A percentile compares a stretch with the other conserved stretches of the same genome.
These are phyloP conservation scores for Varanus salvator DNA, from an alignment of 2,113 vertebrate genomes.

Conservation along the genomic window DNA sequence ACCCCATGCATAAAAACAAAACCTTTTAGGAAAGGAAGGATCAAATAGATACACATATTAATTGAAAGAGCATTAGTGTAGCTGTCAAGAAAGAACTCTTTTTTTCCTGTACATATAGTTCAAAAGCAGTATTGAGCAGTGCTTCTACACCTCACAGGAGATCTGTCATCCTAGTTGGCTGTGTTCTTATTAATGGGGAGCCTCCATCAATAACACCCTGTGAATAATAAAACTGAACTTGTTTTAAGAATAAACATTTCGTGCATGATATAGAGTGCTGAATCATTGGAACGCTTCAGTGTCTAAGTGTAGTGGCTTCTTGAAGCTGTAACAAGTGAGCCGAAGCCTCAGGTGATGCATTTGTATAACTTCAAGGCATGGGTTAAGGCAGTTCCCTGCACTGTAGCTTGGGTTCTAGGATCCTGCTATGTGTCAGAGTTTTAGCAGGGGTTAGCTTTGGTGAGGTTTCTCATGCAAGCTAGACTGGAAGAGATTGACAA, in stretches of 20 bases:
- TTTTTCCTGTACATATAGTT: neutral
- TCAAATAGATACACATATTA: neutral
- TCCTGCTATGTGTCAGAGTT: too few species aligned
- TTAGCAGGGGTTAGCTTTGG: too few species aligned
- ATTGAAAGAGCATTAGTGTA: neutral
- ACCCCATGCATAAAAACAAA: neutral
- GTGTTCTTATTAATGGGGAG: slow-evolving; percentile 26
- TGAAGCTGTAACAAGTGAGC: neutral
- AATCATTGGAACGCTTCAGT: neutral
- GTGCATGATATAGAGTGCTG: slow-evolving; percentile 6
- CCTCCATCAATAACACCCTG: slow-evolving; percentile 2
- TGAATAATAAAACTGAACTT: slow-evolving; percentile 15
- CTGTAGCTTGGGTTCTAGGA: too few species aligned
- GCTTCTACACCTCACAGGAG: slow-evolving; percentile 17
- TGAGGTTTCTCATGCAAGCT: too few species aligned
- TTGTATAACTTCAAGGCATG: too few species aligned
- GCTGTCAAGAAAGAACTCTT: neutral
- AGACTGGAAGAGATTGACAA: too few species aligned
- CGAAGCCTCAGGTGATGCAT: neutral
- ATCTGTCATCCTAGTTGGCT: slow-evolving; percentile 13
- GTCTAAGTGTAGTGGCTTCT: neutral
- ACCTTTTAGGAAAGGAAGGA: neutral
- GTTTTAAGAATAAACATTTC: slow-evolving; percentile 14
- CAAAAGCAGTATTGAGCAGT: slow-evolving; percentile 7
- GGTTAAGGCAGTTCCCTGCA: too few species aligned